Evolutionary conservation across 2,888 invertebrate genomes (phyloP).

Genomic region (Osedax fenrisi): DNA sequence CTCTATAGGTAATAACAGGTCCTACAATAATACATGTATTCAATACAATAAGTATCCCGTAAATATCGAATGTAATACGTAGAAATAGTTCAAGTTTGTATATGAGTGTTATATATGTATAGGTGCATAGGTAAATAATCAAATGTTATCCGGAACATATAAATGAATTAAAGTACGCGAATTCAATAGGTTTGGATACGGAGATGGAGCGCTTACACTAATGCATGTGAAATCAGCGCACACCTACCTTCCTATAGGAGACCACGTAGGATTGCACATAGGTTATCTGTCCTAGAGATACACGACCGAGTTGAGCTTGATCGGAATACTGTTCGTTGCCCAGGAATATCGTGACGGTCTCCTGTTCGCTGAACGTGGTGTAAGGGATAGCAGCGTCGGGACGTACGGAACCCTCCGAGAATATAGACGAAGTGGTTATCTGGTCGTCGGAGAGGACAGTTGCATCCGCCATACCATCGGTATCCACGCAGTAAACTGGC

Average conservation of each 20-base stretch:
- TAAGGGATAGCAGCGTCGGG: neutral
- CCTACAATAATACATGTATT: no score
- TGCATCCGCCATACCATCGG: constrained; percentile 4
- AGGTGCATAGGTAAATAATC: no score
- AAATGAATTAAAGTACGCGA: no score
- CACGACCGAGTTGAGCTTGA: neutral
- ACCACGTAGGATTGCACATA: constrained; percentile 1
- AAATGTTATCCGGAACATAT: no score
- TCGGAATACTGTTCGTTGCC: neutral
- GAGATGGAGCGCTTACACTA: no score
- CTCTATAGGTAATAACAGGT: no score
- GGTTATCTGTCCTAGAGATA: neutral
- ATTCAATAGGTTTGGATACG: no score
- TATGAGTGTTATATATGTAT: no score
- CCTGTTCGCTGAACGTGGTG: neutral
- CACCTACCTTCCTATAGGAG: neutral
- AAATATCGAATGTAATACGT: no score
- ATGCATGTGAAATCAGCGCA: no score
- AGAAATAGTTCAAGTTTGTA: no score
- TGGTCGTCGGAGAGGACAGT: neutral
- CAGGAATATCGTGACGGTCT: neutral
- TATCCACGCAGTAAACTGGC: neutral
- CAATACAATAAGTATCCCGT: no score
- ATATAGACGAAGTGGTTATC: neutral
- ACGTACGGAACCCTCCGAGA: neutral